phyloP scores from a whole-genome alignment of 2,888 invertebrate genomes.

The Stratiomys singularior region DNA sequence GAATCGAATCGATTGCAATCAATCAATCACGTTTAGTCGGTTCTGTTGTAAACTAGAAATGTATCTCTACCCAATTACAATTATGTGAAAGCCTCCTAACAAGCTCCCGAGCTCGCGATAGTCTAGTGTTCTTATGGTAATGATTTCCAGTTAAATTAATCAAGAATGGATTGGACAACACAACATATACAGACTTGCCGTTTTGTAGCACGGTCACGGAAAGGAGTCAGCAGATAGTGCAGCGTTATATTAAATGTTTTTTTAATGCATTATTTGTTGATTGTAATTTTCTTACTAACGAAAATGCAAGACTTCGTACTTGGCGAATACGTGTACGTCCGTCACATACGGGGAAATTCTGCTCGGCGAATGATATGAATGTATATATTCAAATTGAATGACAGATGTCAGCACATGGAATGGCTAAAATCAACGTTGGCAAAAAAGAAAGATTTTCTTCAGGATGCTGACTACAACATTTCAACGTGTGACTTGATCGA shows the following conservation, averaged over 20 bases:
- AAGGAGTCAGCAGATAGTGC: neutral
- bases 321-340: neutral
- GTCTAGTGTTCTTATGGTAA: conserved; percentile 23
- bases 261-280: conserved; percentile 3
- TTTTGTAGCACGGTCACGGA: neutral
- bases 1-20: conserved; percentile 41
- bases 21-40: conserved; percentile 32
- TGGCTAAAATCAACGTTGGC: conserved; percentile 30
- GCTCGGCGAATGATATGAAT: conserved; percentile 10
- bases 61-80: conserved; percentile 33
- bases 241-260: conserved; percentile 27
- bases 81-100: conserved; percentile 34
- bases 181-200: neutral
- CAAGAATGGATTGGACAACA: conserved; percentile 41
- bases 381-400: conserved; percentile 41
- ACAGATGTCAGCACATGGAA: conserved; percentile 32
- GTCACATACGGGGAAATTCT: conserved; percentile 8
- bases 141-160: conserved; percentile 48
- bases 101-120: neutral
- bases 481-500: conserved; percentile 31
- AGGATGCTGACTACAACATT: conserved; percentile 18
- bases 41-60: conserved; percentile 33
- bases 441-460: conserved; percentile 22
- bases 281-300: conserved; percentile 14
- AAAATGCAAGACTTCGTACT: conserved; percentile 6